Conservation (phyloP, 30 jellyfish, hydroid and myxozoan species). For the Mastigias papua region DNA sequence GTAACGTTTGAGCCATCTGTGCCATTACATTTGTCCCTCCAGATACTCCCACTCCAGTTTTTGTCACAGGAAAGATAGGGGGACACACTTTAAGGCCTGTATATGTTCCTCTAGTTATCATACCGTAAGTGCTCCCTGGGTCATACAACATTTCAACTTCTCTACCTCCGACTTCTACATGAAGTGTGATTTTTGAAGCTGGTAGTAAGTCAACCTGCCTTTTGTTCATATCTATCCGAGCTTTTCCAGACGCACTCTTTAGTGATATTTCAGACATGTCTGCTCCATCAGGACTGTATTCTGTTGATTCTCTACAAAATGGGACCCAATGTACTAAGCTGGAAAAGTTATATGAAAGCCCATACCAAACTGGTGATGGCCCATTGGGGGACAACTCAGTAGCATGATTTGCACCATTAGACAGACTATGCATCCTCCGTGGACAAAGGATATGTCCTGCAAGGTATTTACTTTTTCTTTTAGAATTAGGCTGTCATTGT, state of each 20-base stretch:
- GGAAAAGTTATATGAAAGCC: too few relatives aligned
- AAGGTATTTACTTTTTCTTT: too few relatives aligned
- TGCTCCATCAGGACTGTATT: neutral
- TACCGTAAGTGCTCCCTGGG: constrained; percentile 3
- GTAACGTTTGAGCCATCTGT: constrained; percentile 11
- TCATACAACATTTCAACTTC: constrained; percentile 27
- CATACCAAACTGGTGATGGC: too few relatives aligned
- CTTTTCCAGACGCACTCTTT: neutral
- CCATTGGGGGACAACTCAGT: too few relatives aligned
- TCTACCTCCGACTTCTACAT: neutral
- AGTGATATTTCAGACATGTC: neutral
- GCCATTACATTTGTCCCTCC: neutral
- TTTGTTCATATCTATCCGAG: neutral
- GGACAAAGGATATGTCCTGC: too few relatives aligned
- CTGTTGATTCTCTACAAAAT: constrained; percentile 9
- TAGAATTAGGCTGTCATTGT: too few relatives aligned
- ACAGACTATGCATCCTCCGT: too few relatives aligned
- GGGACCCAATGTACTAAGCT: too few relatives aligned
- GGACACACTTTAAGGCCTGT: neutral
- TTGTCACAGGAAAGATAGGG: neutral
- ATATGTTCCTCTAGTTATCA: constrained; percentile 5
- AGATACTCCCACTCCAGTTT: neutral
- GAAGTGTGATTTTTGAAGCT: neutral
- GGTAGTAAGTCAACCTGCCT: neutral
- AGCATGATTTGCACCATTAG: too few relatives aligned